Evolutionary conservation across 2,797 vertebrate species (phyloP).

Genomic region (Xenops minutus): DNA sequence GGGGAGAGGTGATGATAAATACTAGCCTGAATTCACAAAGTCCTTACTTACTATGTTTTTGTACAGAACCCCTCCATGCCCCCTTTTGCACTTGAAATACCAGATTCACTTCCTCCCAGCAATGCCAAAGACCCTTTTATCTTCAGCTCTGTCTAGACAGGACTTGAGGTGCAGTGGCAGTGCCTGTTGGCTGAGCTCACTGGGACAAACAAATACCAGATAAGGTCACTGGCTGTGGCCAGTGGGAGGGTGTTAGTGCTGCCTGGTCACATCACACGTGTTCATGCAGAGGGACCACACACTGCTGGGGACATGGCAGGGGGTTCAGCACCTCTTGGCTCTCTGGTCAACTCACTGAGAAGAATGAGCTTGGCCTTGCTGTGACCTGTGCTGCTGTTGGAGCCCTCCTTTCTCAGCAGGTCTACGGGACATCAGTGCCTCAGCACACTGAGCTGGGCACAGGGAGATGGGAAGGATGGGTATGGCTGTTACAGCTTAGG

Average conservation of each 20-base stretch:
- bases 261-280: not conserved
- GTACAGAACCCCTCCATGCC: fast-evolving
- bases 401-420: fast-evolving
- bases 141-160: not conserved
- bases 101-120: not conserved
- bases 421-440: not conserved
- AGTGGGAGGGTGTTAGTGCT: fast-evolving
- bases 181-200: not conserved
- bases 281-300: not conserved
- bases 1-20: not conserved
- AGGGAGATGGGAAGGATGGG: not conserved
- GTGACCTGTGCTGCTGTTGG: not conserved
- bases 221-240: not conserved
- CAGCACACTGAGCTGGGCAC: fast-evolving
- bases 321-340: not conserved
- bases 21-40: not conserved
- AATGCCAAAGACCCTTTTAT: not conserved
- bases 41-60: not conserved
- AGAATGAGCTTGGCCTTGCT: not conserved
- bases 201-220: not conserved
- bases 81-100: not conserved
- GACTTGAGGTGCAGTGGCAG: not conserved
- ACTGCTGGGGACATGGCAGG: fast-evolving
- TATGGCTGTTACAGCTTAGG: not conserved
- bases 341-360: not conserved